These are phyloP conservation scores for Psammodynastes pulverulentus DNA, from an alignment of 2,113 vertebrate species.

Conservation along the genomic window DNA sequence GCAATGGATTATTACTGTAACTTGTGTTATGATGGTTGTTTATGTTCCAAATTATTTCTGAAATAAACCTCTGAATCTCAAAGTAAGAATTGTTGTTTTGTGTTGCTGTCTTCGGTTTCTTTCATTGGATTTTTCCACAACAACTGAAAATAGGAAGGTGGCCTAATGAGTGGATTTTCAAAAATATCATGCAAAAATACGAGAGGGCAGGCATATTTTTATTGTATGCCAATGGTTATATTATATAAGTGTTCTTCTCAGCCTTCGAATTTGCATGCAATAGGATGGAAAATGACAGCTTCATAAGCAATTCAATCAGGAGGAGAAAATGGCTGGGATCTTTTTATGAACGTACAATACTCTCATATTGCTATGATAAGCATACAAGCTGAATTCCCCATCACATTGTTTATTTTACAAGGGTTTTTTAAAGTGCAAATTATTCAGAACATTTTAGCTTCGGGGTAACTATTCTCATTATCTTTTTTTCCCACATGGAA, in stretches of 20 bases:
- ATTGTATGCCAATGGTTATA: slow-evolving; percentile 8
- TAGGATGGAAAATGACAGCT: background rate
- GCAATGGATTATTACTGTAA: too few species aligned
- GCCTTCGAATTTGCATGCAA: background rate
- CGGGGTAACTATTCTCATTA: slow-evolving; percentile 43
- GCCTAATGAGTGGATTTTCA: background rate
- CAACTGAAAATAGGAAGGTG: background rate
- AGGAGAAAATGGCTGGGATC: fast-evolving
- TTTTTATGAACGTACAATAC: slow-evolving; percentile 6
- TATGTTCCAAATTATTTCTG: too few species aligned
- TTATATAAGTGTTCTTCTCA: background rate
- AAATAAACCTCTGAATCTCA: too few species aligned
- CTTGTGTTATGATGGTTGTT: too few species aligned
- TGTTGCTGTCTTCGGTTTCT: too few species aligned
- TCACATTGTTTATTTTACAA: slow-evolving; percentile 43
- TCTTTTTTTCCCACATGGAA: slow-evolving; percentile 54
- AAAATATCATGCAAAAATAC: background rate
- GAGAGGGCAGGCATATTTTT: background rate
- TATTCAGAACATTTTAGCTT: slow-evolving; percentile 54
- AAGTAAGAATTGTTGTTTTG: too few species aligned
- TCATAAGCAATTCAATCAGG: background rate
- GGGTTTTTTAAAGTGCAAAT: slow-evolving; percentile 20
- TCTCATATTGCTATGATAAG: slow-evolving; percentile 1
- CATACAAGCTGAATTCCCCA: slow-evolving; percentile 16
- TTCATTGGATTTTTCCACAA: too few species aligned